These are phyloP conservation scores for Alca torda DNA, from an alignment of 2,797 vertebrate genomes.

Conservation along the genomic window DNA sequence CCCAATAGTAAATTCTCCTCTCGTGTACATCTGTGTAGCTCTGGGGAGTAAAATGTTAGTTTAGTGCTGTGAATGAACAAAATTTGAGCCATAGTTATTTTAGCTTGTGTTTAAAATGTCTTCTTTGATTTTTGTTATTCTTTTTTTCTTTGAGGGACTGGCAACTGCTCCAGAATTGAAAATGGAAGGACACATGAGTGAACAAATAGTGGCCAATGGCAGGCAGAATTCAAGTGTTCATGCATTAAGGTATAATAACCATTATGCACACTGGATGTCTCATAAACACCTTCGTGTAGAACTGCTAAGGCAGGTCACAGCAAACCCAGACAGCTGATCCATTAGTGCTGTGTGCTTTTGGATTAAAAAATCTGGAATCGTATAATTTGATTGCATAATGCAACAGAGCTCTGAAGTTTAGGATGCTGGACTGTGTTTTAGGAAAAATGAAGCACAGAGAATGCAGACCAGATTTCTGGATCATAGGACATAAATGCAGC, in stretches of 20 bases:
- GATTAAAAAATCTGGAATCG: not conserved
- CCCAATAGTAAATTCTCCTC: not conserved
- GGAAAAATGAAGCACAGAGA: not conserved
- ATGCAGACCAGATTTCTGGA: not conserved
- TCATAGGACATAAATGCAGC: not conserved
- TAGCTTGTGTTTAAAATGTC: not conserved
- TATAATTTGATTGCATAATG: not conserved
- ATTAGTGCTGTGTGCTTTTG: not conserved
- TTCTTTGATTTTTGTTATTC: not conserved
- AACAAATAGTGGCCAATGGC: not conserved
- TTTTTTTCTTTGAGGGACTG: not conserved
- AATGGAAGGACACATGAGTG: not conserved
- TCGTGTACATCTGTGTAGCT: not conserved
- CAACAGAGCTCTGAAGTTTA: not conserved
- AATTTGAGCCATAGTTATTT: not conserved
- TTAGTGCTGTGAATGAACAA: not conserved
- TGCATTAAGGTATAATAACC: not conserved
- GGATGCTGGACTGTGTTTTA: not conserved
- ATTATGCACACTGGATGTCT: not conserved
- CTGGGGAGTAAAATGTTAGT: not conserved
- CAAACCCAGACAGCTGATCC: not conserved
- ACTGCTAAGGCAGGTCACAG: not conserved
- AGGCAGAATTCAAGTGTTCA: not conserved
- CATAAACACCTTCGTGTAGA: not conserved
- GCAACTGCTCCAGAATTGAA: not conserved